phyloP scores from a whole-genome alignment of 2,797 vertebrate genomes.

The Argentina silus region DNA sequence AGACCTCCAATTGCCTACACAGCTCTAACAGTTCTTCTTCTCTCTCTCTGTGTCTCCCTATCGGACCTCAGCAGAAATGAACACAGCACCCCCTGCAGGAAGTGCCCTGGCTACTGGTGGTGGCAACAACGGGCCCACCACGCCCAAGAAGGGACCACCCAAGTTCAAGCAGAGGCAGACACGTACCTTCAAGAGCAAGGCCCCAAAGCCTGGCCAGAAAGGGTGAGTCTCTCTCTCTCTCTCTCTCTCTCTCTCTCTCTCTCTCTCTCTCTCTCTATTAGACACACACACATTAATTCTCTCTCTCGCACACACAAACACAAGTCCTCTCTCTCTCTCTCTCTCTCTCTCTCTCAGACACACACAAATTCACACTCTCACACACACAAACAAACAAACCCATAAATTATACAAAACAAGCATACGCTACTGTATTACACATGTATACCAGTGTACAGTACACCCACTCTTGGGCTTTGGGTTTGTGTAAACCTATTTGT shows the following conservation, averaged over 20 bases:
- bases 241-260: not conserved
- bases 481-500: too few species aligned
- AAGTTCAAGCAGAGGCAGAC: slow-evolving; percentile 85
- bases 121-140: slow-evolving; percentile 68
- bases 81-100: slow-evolving; percentile 72
- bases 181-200: slow-evolving; percentile 85
- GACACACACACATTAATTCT: not conserved
- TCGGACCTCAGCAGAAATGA: slow-evolving; percentile 66
- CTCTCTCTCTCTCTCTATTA: not conserved
- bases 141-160: slow-evolving; percentile 83
- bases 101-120: slow-evolving; percentile 72
- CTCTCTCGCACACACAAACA: not conserved
- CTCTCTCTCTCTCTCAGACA: not conserved
- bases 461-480: too few species aligned
- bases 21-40: not conserved
- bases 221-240: slow-evolving; percentile 61
- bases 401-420: not conserved
- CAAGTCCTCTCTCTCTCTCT: too few species aligned
- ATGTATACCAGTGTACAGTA: too few species aligned
- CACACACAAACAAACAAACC: slow-evolving; percentile 5
- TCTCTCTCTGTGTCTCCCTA: slow-evolving; percentile 2
- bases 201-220: slow-evolving; percentile 82
- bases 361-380: not conserved
- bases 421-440: slow-evolving; percentile 3
- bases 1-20: not conserved